Evolutionary conservation across 2,797 vertebrate genomes (phyloP).

Genomic region (Taeniopygia guttata): DNA sequence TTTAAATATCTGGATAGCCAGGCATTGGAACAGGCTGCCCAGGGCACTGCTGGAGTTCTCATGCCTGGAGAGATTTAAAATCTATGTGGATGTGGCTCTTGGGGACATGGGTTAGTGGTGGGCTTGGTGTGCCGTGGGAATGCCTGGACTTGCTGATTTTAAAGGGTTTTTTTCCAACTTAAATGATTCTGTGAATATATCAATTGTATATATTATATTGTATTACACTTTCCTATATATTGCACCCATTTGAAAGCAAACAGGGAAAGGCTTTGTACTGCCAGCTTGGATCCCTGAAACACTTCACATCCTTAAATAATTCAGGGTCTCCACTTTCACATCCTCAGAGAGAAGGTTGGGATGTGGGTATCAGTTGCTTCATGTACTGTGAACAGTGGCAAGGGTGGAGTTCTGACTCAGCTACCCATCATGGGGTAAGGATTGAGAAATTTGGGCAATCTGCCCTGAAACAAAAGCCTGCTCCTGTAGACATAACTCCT

Average conservation of each 20-base stretch:
- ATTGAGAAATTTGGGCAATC: neutral
- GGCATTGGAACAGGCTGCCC: neutral
- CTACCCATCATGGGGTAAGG: neutral
- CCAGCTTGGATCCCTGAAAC: neutral
- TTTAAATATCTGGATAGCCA: neutral
- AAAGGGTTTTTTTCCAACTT: neutral
- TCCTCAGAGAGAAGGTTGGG: rapidly evolving
- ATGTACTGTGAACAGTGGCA: neutral
- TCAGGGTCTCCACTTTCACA: neutral
- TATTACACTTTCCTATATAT: rapidly evolving
- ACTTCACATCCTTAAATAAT: neutral
- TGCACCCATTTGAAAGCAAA: neutral
- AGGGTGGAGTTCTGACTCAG: rapidly evolving
- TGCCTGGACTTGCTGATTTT: neutral
- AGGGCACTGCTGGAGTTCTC: neutral
- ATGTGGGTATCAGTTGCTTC: neutral
- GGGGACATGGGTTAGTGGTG: neutral
- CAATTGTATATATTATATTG: neutral
- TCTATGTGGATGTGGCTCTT: neutral
- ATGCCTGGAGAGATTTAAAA: neutral
- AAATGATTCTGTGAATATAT: neutral
- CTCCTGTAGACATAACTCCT: neutral
- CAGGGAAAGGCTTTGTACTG: neutral
- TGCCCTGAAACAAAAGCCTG: neutral
- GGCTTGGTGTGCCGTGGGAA: neutral